phyloP scores from a whole-genome alignment of 2,888 invertebrate genomes.

The Neoaliturus tenellus region DNA sequence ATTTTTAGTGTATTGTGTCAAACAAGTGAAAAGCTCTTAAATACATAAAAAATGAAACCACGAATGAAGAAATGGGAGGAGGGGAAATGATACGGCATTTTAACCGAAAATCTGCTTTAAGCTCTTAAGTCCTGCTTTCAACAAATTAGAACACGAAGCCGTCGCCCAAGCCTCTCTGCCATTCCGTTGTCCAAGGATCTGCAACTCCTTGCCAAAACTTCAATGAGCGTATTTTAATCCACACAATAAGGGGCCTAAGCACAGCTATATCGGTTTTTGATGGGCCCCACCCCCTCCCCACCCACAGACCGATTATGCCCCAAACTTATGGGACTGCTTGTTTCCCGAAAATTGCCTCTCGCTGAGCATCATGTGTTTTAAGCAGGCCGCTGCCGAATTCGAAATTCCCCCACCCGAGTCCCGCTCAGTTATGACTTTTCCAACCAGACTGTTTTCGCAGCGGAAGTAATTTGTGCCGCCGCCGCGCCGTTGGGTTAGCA shows the following conservation, averaged over 20 bases:
- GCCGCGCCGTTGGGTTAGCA: conserved; percentile 24
- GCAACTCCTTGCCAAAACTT: conserved; percentile 15
- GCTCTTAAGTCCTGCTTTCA: conserved; percentile 7
- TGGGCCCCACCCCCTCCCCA: not conserved
- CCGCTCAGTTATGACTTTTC: conserved; percentile 26
- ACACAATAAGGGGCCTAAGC: conserved; percentile 33
- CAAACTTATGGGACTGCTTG: conserved; percentile 44
- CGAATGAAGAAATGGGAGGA: not conserved
- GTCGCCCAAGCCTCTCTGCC: not conserved
- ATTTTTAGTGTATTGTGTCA: no score
- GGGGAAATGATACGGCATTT: not conserved
- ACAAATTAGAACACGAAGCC: conserved; percentile 1
- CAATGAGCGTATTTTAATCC: conserved; percentile 45
- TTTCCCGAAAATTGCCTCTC: conserved; percentile 44
- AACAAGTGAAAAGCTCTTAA: no score
- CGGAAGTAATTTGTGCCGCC: conserved; percentile 42
- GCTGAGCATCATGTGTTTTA: conserved; percentile 31
- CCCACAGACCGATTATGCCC: not conserved
- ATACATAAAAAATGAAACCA: no score
- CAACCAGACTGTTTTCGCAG: conserved; percentile 25
- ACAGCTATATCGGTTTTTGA: conserved; percentile 32
- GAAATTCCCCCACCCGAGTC: not conserved
- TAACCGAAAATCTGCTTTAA: not conserved
- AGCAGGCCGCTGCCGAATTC: conserved; percentile 14
- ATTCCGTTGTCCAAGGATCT: not conserved